Percentiles rank a stretch among this genome's conserved stretches.
These are phyloP conservation scores for Hydropsyche betteni DNA, from an alignment of 2,888 invertebrate species.

Conservation along the genomic window DNA sequence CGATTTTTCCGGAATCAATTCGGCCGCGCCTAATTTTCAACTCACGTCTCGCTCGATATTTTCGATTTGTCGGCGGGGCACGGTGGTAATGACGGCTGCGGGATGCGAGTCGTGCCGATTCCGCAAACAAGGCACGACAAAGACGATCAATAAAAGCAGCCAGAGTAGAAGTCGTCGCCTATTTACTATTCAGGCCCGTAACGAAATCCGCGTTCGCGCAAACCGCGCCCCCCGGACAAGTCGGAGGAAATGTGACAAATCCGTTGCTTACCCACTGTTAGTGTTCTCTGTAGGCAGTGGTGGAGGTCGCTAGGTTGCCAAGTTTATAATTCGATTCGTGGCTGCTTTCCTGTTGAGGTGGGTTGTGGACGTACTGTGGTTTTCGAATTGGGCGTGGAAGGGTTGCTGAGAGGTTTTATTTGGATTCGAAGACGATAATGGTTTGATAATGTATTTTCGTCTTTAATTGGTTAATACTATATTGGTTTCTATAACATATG, in stretches of 20 bases:
- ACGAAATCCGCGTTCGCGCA: constrained; percentile 29
- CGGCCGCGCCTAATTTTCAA: constrained; percentile 1
- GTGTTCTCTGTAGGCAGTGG: background rate
- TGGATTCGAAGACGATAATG: too few species aligned
- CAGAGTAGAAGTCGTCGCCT: constrained; percentile 11
- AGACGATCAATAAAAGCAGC: constrained; percentile 35
- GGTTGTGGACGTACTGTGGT: too few species aligned
- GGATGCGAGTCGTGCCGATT: background rate
- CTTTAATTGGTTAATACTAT: too few species aligned
- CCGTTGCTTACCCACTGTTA: constrained; percentile 39
- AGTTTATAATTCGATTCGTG: too few species aligned
- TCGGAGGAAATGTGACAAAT: constrained; percentile 36
- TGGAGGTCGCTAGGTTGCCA: too few species aligned
- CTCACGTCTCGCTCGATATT: constrained; percentile 19
- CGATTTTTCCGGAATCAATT: constrained; percentile 6
- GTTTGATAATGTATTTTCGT: too few species aligned
- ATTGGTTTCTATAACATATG: too few species aligned
- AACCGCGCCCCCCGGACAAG: constrained; percentile 11
- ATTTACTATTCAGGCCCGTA: constrained; percentile 35
- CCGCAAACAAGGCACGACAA: constrained; percentile 37
- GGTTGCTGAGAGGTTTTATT: too few species aligned
- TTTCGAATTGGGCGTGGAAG: too few species aligned
- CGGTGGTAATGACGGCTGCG: constrained; percentile 1
- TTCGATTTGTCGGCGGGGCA: constrained; percentile 18
- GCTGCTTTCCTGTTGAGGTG: too few species aligned